Evolutionary conservation across 2,888 invertebrate species (phyloP).

Genomic region (Phytoseiulus persimilis): DNA sequence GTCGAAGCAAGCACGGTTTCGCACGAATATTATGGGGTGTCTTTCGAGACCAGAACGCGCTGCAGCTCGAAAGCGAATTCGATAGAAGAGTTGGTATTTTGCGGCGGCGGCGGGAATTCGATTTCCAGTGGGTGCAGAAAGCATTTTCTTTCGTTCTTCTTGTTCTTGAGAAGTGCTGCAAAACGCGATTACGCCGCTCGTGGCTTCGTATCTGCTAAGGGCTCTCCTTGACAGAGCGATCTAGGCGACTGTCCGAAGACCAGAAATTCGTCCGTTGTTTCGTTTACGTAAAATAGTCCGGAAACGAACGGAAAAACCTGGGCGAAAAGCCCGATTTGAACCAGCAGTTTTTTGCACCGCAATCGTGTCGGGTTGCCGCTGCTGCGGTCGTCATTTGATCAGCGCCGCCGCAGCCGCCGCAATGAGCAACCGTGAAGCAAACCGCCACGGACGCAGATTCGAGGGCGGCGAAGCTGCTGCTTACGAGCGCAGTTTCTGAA

Average conservation of each 20-base stretch:
- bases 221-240: not conserved
- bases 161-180: not conserved
- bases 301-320: not conserved
- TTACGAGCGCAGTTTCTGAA: not conserved
- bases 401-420: no score
- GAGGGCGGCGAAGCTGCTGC: not conserved
- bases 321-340: not conserved
- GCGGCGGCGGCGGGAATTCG: not conserved
- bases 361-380: not conserved
- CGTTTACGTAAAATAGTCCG: conserved; percentile 5
- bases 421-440: not conserved
- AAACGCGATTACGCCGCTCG: not conserved
- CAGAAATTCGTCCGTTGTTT: not conserved
- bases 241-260: not conserved
- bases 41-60: not conserved
- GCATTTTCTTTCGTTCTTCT: not conserved
- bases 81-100: not conserved
- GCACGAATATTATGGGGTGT: no score
- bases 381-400: not conserved
- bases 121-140: not conserved
- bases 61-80: not conserved
- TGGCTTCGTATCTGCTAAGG: not conserved
- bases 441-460: not conserved
- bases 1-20: no score
- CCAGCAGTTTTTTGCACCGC: not conserved